Percentiles rank a stretch among this genome's conserved stretches.
Conservation (phyloP, 1,140 invertebrate genomes). For the Meloidogyne floridensis region DNA sequence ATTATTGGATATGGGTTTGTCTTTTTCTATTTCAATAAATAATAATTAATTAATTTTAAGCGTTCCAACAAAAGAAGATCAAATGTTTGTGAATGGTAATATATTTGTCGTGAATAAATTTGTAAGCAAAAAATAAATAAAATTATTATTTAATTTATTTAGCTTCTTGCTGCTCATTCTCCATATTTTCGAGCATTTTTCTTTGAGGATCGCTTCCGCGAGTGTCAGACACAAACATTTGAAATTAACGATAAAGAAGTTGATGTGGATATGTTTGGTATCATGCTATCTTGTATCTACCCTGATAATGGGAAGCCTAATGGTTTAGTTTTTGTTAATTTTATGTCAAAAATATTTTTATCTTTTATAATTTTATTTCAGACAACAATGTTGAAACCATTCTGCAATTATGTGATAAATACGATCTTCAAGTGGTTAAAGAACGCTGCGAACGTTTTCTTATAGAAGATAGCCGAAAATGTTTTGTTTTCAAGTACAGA, state of each 20-base stretch:
- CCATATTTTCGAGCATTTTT: conserved; percentile 31
- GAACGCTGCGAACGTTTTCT: conserved; percentile 29
- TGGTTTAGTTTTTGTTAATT: not conserved
- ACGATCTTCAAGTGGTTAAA: conserved; percentile 24
- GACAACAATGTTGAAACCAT: conserved; percentile 19
- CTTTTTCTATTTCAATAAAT: not conserved
- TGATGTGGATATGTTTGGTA: conserved; percentile 24
- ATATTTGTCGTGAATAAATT: conserved; percentile 30
- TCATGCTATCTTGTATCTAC: conserved; percentile 24
- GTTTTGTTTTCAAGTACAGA: conserved; percentile 26
- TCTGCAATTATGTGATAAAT: conserved; percentile 28
- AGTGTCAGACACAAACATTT: conserved; percentile 28
- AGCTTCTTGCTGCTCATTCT: conserved; percentile 31
- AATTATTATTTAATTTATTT: not conserved
- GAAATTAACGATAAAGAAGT: conserved; percentile 26
- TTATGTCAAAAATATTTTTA: not conserved
- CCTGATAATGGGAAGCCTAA: conserved; percentile 23
- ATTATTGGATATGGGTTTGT: conserved; percentile 28
- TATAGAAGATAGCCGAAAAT: conserved; percentile 19
- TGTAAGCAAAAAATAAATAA: conserved; percentile 14
- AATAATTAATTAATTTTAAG: conserved; percentile 4
- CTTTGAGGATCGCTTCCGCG: conserved; percentile 26
- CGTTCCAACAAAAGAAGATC: conserved; percentile 30
- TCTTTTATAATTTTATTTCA: not conserved
- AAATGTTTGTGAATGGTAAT: conserved; percentile 29